These are phyloP conservation scores for Perca schrenkii DNA, from an alignment of 2,113 vertebrate species.

Conservation along the genomic window DNA sequence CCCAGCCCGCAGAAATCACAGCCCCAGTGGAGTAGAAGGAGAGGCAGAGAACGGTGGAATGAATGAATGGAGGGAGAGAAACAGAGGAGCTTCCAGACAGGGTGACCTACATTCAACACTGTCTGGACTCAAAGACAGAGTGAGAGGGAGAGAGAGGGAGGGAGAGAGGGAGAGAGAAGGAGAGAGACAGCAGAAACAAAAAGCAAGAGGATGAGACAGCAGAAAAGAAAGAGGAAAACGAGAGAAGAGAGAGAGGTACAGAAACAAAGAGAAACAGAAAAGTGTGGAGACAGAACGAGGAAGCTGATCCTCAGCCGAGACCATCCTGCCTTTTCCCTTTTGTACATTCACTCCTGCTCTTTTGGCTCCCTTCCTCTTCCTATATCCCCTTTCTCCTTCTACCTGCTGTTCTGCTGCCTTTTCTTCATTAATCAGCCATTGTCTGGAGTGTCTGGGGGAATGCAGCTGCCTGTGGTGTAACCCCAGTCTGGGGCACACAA, in stretches of 20 bases:
- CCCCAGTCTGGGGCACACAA: conserved; percentile 15
- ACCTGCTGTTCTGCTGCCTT: conserved; percentile 32
- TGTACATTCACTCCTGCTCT: conserved; percentile 54
- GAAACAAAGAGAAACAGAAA: conserved; percentile 29
- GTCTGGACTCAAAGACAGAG: conserved; percentile 71
- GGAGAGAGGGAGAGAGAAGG: neutral
- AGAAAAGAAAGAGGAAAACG: conserved; percentile 29
- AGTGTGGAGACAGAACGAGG: conserved; percentile 21
- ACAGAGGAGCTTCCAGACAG: conserved; percentile 75
- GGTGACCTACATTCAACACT: conserved; percentile 78
- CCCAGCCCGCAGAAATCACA: conserved; percentile 60
- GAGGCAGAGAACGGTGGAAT: conserved; percentile 44
- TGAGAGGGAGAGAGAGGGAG: conserved; percentile 21
- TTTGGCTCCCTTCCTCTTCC: conserved; percentile 15
- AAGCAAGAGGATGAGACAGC: conserved; percentile 37
- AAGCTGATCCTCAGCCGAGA: conserved; percentile 30
- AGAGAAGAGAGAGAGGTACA: conserved; percentile 3
- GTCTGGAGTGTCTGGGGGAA: conserved; percentile 34
- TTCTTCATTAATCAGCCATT: conserved; percentile 63
- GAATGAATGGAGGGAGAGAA: conserved; percentile 51
- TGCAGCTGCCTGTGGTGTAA: conserved; percentile 26
- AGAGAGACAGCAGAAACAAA: conserved; percentile 33
- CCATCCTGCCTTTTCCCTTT: conserved; percentile 9
- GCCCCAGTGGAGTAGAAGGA: conserved; percentile 61
- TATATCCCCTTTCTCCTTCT: conserved; percentile 20